A percentile compares a stretch with the other conserved stretches of the same genome.
Evolutionary conservation across 2,888 invertebrate species (phyloP).

Genomic region (Agrenia bidenticulata): DNA sequence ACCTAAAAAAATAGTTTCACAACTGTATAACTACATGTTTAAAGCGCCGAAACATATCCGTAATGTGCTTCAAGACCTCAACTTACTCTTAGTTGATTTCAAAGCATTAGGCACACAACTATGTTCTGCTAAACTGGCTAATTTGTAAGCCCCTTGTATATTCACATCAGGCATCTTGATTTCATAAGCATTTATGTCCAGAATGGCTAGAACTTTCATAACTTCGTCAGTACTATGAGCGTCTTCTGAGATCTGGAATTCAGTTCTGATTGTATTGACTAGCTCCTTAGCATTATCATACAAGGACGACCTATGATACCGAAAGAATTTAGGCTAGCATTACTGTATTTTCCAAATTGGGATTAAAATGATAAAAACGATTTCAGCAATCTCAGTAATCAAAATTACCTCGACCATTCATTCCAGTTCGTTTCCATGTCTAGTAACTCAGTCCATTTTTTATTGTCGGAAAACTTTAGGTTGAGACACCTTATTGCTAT

Average conservation of each 20-base stretch:
- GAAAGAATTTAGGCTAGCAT: too few relatives aligned
- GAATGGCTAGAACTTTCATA: slow-evolving; percentile 39
- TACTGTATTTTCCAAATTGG: too few relatives aligned
- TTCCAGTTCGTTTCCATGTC: slow-evolving; percentile 50
- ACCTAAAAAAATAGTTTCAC: slow-evolving; percentile 25
- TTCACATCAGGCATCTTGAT: slow-evolving; percentile 41
- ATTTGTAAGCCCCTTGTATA: slow-evolving; percentile 43
- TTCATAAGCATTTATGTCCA: slow-evolving; percentile 50
- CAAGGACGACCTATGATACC: slow-evolving; percentile 37
- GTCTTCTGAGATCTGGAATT: slow-evolving; percentile 30
- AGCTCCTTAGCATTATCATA: slow-evolving; percentile 29
- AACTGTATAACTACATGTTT: too few relatives aligned
- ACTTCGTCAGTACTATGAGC: slow-evolving; percentile 37
- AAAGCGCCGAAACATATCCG: too few relatives aligned
- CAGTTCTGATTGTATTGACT: slow-evolving; percentile 28
- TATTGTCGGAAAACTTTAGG: slow-evolving; percentile 32
- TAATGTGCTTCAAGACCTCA: not conserved
- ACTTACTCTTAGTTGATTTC: slow-evolving; percentile 45
- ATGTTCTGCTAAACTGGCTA: slow-evolving; percentile 51
- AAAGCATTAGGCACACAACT: slow-evolving; percentile 50
- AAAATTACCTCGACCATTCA: slow-evolving; percentile 38
- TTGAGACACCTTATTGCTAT: slow-evolving; percentile 49
- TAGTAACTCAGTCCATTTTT: slow-evolving; percentile 38
- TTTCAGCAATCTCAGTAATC: too few relatives aligned
- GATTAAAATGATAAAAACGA: too few relatives aligned